Evolutionary conservation across 2,888 invertebrate genomes (phyloP).

Genomic region (Drosophila setosimentum): DNA sequence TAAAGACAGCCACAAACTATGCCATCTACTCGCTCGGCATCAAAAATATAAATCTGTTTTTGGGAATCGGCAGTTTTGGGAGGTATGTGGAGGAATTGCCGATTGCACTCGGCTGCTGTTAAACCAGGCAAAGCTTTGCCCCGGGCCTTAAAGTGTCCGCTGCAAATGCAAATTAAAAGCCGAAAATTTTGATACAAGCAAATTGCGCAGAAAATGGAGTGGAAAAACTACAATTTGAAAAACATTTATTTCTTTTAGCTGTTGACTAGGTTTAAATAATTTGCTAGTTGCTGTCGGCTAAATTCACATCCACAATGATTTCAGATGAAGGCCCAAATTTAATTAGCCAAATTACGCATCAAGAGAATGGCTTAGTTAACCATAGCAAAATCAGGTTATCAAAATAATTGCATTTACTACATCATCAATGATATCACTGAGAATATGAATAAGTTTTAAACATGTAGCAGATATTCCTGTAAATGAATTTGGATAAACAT

Average conservation of each 20-base stretch:
- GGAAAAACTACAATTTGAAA: slow-evolving; percentile 40
- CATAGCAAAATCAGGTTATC: not conserved
- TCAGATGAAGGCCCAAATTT: not conserved
- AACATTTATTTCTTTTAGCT: slow-evolving; percentile 18
- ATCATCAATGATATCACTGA: not conserved
- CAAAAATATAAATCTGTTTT: slow-evolving; percentile 11
- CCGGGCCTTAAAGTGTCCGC: slow-evolving; percentile 24
- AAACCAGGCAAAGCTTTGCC: slow-evolving; percentile 31
- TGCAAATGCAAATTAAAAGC: slow-evolving; percentile 50
- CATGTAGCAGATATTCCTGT: not conserved
- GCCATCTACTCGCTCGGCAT: slow-evolving; percentile 34
- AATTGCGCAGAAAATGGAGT: slow-evolving; percentile 46
- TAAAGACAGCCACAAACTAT: slow-evolving; percentile 77
- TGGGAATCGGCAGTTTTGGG: not conserved
- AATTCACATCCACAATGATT: not conserved
- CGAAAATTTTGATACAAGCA: slow-evolving; percentile 42
- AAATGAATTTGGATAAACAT: not conserved
- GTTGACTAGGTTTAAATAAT: slow-evolving; percentile 8
- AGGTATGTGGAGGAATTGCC: not conserved
- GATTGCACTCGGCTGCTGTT: slow-evolving; percentile 22
- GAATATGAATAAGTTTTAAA: not conserved
- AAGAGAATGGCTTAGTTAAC: not conserved
- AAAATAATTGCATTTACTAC: not conserved
- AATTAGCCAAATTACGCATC: not conserved
- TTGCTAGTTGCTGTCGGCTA: not conserved